These are phyloP conservation scores for Schlechtendalia chinensis DNA, from an alignment of 1,140 invertebrate species.

Conservation along the genomic window DNA sequence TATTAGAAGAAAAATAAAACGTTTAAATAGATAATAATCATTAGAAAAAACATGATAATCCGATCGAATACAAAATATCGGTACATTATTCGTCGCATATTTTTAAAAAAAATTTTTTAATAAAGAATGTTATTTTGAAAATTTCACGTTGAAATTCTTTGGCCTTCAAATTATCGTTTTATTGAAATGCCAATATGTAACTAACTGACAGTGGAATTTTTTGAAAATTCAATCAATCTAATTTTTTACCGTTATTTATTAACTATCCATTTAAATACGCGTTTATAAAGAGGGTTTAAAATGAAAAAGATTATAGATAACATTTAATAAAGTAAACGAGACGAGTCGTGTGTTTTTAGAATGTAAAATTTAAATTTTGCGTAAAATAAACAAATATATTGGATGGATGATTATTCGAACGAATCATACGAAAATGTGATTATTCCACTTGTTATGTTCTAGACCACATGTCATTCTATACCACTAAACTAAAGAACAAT, in stretches of 20 bases:
- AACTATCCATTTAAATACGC: neutral
- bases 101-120: too few species aligned
- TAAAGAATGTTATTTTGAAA: neutral
- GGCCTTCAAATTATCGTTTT: neutral
- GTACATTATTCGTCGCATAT: too few species aligned
- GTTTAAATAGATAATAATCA: too few species aligned
- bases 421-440: slow-evolving; percentile 24
- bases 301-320: neutral
- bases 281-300: too few species aligned
- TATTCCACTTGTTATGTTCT: slow-evolving; percentile 21
- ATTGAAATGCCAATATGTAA: neutral
- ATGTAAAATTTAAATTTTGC: neutral
- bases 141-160: neutral
- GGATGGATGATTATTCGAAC: neutral
- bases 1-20: too few species aligned
- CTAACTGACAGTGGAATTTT: neutral
- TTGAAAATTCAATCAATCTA: neutral
- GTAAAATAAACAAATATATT: neutral
- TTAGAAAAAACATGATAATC: neutral
- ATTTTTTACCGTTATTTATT: neutral
- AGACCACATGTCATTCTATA: slow-evolving; percentile 28
- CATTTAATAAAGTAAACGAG: neutral
- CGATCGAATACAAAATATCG: neutral
- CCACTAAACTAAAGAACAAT: slow-evolving; percentile 29
- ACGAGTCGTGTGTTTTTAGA: neutral